These are phyloP conservation scores for Craniophora ligustri DNA, from an alignment of 2,888 invertebrate genomes.

Conservation along the genomic window DNA sequence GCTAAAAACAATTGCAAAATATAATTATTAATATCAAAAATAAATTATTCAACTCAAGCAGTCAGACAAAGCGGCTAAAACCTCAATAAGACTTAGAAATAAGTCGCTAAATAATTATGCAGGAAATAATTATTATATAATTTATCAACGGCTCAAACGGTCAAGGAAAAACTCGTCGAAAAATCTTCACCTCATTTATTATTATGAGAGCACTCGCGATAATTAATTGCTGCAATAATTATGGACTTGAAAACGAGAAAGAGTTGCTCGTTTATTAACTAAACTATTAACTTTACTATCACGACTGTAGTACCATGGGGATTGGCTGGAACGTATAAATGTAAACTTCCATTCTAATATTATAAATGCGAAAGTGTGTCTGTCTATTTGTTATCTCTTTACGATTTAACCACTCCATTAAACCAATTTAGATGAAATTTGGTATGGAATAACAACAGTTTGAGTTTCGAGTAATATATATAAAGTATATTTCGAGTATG, in stretches of 20 bases:
- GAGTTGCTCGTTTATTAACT: conserved; percentile 5
- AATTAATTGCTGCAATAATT: conserved; percentile 34
- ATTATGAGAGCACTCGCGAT: conserved; percentile 6
- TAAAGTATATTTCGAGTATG: too few species aligned
- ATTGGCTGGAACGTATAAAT: too few species aligned
- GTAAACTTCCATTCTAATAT: too few species aligned
- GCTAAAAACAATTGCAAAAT: not conserved
- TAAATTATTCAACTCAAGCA: conserved; percentile 12
- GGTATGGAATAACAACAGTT: too few species aligned
- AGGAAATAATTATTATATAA: conserved; percentile 44
- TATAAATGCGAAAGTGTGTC: too few species aligned
- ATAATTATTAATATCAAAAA: conserved; percentile 10
- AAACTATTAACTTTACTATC: too few species aligned
- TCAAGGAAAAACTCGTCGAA: conserved; percentile 44
- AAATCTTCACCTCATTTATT: conserved; percentile 36
- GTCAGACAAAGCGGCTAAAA: conserved; percentile 4
- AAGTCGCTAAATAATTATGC: conserved; percentile 26
- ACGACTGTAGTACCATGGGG: too few species aligned
- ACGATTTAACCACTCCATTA: too few species aligned
- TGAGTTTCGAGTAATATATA: too few species aligned
- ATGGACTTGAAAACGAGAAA: conserved; percentile 14
- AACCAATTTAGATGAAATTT: too few species aligned
- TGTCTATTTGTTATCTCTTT: too few species aligned
- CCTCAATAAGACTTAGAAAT: conserved; percentile 22
- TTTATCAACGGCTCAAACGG: conserved; percentile 42